Percentiles rank a stretch among this genome's conserved stretches.
phyloP scores from a whole-genome alignment of 2,113 vertebrate species.

The Pipra filicauda region DNA sequence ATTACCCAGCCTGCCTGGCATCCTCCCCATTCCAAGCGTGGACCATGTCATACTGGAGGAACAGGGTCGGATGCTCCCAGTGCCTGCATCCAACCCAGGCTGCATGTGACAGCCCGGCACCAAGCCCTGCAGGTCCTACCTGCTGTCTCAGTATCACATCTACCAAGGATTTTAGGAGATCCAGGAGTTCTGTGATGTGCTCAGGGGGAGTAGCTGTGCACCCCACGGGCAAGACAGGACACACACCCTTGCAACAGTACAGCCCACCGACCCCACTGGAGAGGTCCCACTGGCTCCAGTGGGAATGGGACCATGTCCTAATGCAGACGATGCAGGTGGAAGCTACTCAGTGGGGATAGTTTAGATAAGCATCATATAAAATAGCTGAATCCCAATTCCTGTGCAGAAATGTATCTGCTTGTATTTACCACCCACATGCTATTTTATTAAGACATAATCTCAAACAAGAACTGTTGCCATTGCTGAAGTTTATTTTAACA shows the following conservation, averaged over 20 bases:
- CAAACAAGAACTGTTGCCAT: conserved; percentile 66
- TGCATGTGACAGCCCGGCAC: rapidly evolving
- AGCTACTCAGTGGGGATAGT: background rate
- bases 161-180: background rate
- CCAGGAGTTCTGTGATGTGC: background rate
- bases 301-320: background rate
- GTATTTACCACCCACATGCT: conserved; percentile 68
- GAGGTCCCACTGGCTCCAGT: background rate
- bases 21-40: background rate
- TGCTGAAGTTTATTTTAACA: conserved; percentile 75
- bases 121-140: background rate
- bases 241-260: rapidly evolving
- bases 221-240: rapidly evolving
- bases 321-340: background rate
- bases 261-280: background rate
- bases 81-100: background rate
- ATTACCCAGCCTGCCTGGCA: background rate
- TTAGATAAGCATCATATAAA: conserved; percentile 11
- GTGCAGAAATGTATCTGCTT: conserved; percentile 12
- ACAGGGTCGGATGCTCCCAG: background rate
- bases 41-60: rapidly evolving
- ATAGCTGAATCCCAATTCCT: background rate
- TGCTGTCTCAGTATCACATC: background rate
- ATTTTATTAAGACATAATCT: conserved; percentile 75
- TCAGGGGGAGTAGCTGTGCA: background rate